phyloP scores from a whole-genome alignment of 2,113 vertebrate genomes.

The Onychorhynchus coronatus region DNA sequence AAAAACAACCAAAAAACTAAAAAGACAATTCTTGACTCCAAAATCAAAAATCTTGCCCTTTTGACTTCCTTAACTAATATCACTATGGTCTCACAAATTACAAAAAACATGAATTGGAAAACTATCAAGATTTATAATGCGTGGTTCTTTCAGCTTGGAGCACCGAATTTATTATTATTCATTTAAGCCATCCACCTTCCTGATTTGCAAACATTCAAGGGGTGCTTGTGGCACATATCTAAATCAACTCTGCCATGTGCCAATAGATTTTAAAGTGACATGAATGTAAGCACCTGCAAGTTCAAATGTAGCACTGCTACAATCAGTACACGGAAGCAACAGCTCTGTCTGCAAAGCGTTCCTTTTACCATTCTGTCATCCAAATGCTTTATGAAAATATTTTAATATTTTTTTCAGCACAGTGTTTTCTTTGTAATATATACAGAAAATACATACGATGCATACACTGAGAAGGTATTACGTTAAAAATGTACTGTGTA shows the following conservation, averaged over 20 bases:
- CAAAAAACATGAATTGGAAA: not conserved
- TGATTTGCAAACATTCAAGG: constrained; percentile 60
- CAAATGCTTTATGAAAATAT: not conserved
- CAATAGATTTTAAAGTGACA: not conserved
- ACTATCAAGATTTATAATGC: not conserved
- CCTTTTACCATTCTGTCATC: not conserved
- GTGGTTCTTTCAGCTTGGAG: constrained; percentile 61
- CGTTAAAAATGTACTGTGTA: not conserved
- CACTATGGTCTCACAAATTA: not conserved
- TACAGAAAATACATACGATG: not conserved
- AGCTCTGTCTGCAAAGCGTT: constrained; percentile 10
- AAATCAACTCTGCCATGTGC: constrained; percentile 3
- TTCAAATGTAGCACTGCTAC: not conserved
- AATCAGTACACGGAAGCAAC: not conserved
- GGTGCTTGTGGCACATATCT: constrained; percentile 74
- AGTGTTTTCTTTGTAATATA: not conserved
- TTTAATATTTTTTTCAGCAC: not conserved
- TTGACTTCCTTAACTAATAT: not conserved
- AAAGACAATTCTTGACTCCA: constrained; percentile 70
- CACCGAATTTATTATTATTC: constrained; percentile 70
- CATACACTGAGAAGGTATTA: not conserved
- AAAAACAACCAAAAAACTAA: not conserved
- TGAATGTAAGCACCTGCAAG: not conserved
- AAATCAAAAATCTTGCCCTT: constrained; percentile 5
- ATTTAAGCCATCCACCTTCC: constrained; percentile 49